Base-by-base conservation (phyloP, 2,113 vertebrate genomes). In the Grus americana region DNA sequence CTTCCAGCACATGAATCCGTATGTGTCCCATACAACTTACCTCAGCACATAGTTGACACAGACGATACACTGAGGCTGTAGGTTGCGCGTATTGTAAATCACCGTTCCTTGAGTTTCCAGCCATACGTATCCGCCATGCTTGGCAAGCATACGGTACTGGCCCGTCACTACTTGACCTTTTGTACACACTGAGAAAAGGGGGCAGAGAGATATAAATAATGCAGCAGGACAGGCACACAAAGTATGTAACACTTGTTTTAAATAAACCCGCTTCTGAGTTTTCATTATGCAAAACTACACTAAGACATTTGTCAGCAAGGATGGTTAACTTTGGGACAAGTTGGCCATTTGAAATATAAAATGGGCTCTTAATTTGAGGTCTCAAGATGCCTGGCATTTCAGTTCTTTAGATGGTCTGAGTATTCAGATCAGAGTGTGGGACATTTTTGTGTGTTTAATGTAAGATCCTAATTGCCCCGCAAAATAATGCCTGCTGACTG, bases 41-140 rank as follows among this genome's bases (percentile, higher is more conserved):
- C 99, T 99, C 88, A 99, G 98, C 58, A 99, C 98, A 0, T 99
- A 99, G 97, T 99, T 99, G 90, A 99, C 98, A 42, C 98, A 99
- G 95, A 99, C 98, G 72, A 99, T 98, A 86, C 98, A 99, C 97
- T 99, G 99, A 5, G 99, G 99, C 96, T 98, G 99, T 26, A 99
- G 97, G 95, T 98, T 98, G 44, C 98, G 98, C 9, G 96, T 98
- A 11, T 98, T 98, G 95, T 99, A 99, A 90, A 99, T 99, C 96
- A 99, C 99, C 0, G 99, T 99, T 34, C 99, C 98, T 90, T 99
- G 99, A 10, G 98, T 99, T 97, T 99, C 99, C 96, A 99, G 97
- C 99, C 99, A 99, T 12, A 99, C 98, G 1, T 99, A 99, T 18
- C 99, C 99, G 47, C 99, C 99, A 0, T 99, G 98, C 93, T 98